These are phyloP conservation scores for Allygus modestus DNA, from an alignment of 2,888 invertebrate species.

Conservation along the genomic window DNA sequence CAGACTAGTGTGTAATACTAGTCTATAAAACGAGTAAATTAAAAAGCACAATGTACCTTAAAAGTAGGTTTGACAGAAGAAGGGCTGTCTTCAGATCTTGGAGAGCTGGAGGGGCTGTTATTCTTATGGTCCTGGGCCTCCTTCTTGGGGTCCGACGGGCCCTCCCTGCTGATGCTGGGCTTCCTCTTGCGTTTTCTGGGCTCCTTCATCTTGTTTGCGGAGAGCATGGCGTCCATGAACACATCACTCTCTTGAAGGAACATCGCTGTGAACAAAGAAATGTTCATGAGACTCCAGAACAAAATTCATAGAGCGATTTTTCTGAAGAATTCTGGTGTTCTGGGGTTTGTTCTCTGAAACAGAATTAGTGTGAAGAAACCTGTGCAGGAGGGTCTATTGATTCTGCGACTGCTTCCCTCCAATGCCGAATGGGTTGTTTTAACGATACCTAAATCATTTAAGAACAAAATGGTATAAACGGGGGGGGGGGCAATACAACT, in stretches of 20 bases:
- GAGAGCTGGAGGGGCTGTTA: slow-evolving; percentile 78
- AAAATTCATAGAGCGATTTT: no score
- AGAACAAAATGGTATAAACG: not conserved
- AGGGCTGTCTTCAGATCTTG: slow-evolving; percentile 73
- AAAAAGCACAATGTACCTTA: slow-evolving; percentile 74
- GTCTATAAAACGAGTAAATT: no score
- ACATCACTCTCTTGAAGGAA: slow-evolving; percentile 92
- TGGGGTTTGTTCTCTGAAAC: no score
- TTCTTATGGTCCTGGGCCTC: slow-evolving; percentile 71
- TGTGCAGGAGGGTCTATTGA: not conserved
- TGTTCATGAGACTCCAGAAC: no score
- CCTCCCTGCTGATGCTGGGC: slow-evolving; percentile 83
- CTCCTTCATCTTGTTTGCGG: slow-evolving; percentile 85
- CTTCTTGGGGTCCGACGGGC: slow-evolving; percentile 67
- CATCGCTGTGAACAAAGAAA: slow-evolving; percentile 78
- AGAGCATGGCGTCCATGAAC: slow-evolving; percentile 94
- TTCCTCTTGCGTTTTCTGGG: slow-evolving; percentile 88
- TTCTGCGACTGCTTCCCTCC: not conserved
- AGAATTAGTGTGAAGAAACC: no score
- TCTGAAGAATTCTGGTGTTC: no score
- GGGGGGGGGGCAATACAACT: not conserved
- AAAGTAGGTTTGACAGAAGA: slow-evolving; percentile 75
- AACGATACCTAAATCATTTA: not conserved
- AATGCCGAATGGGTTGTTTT: no score
- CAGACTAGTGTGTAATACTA: no score